A percentile compares a stretch with the other conserved stretches of the same genome.
Evolutionary conservation across 1,140 invertebrate species (phyloP).

Genomic region (Habropoda laboriosa): DNA sequence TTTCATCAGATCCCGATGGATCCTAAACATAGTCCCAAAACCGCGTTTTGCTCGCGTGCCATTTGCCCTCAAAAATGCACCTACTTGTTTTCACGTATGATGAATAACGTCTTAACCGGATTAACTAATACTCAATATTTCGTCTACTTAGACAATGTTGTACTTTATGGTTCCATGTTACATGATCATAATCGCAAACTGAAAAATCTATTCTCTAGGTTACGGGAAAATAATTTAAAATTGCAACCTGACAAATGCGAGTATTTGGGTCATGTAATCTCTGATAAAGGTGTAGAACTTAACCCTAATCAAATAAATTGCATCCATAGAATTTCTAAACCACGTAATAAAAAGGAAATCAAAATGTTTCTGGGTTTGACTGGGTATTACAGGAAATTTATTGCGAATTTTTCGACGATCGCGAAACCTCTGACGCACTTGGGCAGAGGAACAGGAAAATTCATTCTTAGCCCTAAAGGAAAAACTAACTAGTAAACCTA

Average conservation of each 20-base stretch:
- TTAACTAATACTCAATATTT: background rate
- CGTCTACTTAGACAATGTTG: background rate
- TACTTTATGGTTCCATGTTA: background rate
- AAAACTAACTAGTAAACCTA: background rate
- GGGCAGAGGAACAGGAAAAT: background rate
- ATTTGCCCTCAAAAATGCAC: no score
- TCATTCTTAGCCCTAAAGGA: background rate
- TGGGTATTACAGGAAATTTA: background rate
- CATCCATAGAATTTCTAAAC: background rate
- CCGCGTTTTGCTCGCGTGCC: no score
- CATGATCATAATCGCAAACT: constrained; percentile 10
- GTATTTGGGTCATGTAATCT: background rate
- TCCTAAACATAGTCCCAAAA: no score
- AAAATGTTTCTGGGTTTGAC: background rate
- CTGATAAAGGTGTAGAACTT: background rate
- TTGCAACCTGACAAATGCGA: constrained; percentile 15
- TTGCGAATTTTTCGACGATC: background rate
- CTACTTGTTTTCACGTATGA: background rate
- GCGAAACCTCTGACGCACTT: background rate
- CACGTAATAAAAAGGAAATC: background rate
- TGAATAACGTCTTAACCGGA: constrained; percentile 5
- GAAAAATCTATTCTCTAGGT: constrained; percentile 2
- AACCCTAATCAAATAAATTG: background rate
- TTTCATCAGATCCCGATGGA: no score
- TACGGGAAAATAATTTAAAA: background rate